phyloP scores from a whole-genome alignment of 2,888 invertebrate genomes.

The Hyposoter didymator region DNA sequence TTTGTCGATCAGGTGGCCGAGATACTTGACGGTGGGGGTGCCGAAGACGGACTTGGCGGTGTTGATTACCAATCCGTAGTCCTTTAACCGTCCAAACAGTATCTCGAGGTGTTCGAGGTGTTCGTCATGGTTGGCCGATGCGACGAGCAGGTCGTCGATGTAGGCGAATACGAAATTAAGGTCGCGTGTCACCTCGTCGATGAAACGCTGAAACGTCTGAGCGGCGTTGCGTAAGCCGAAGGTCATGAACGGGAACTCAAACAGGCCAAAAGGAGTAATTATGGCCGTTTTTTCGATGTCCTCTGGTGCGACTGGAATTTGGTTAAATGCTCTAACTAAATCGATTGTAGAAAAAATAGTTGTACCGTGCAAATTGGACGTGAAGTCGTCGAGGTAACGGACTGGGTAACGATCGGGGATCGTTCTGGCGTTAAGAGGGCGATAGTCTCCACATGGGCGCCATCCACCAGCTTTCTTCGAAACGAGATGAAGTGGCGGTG shows the following conservation, averaged over 20 bases:
- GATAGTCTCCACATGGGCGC: slow-evolving; percentile 81
- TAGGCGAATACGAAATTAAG: too few relatives aligned
- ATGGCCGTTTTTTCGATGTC: too few relatives aligned
- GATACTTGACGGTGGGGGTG: slow-evolving; percentile 1
- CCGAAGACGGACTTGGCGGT: slow-evolving; percentile 63
- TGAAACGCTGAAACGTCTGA: slow-evolving; percentile 62
- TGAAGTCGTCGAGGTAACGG: slow-evolving; percentile 61
- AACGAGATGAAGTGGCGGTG: slow-evolving; percentile 77
- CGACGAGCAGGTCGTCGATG: slow-evolving; percentile 75
- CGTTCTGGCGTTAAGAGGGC: slow-evolving; percentile 75
- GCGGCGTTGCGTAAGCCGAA: too few relatives aligned
- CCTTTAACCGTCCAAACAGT: slow-evolving; percentile 22
- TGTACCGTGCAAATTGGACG: slow-evolving; percentile 67
- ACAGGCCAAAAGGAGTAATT: too few relatives aligned
- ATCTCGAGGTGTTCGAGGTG: slow-evolving; percentile 42
- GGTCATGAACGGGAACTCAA: too few relatives aligned
- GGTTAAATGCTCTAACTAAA: slow-evolving; percentile 50
- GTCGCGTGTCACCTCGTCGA: too few relatives aligned
- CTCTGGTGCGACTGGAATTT: too few relatives aligned
- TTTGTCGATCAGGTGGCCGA: neutral
- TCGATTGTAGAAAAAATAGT: slow-evolving; percentile 72
- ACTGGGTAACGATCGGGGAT: slow-evolving; percentile 75
- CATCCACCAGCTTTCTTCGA: slow-evolving; percentile 77
- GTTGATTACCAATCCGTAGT: slow-evolving; percentile 45
- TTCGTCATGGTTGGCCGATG: slow-evolving; percentile 27